phyloP scores from a whole-genome alignment of 2,797 vertebrate genomes.

The Poeciliopsis infans region DNA sequence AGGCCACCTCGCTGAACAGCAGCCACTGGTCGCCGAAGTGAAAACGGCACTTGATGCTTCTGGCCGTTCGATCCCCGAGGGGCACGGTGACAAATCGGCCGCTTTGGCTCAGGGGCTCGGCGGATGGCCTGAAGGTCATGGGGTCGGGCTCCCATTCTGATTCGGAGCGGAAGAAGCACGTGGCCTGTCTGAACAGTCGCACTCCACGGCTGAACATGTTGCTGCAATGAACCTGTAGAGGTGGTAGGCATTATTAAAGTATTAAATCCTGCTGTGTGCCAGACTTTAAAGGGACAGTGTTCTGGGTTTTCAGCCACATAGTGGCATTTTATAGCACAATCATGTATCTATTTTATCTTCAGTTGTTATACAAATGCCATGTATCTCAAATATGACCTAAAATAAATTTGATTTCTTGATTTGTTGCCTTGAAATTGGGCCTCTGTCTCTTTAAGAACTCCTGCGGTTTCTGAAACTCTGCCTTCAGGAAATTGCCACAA shows the following conservation, averaged over 20 bases:
- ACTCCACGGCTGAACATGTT: slow-evolving; percentile 96
- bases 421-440: no score
- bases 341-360: no score
- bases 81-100: slow-evolving; percentile 92
- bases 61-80: slow-evolving; percentile 92
- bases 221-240: slow-evolving; percentile 91
- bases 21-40: slow-evolving; percentile 93
- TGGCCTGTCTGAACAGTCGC: slow-evolving; percentile 92
- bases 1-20: slow-evolving; percentile 98
- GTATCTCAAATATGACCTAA: no score
- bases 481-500: no score
- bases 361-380: no score
- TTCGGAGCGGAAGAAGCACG: slow-evolving; percentile 90
- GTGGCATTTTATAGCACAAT: no score
- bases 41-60: slow-evolving; percentile 92
- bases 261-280: not conserved
- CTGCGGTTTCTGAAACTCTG: no score
- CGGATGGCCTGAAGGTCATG: slow-evolving; percentile 83
- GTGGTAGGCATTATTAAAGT: not conserved
- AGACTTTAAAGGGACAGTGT: not conserved
- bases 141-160: slow-evolving; percentile 89
- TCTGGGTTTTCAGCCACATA: no score
- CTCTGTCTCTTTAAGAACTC: no score
- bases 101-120: slow-evolving; percentile 87
- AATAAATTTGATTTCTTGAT: no score